These are phyloP conservation scores for Chrosomus eos DNA, from an alignment of 2,797 vertebrate species.

Conservation along the genomic window DNA sequence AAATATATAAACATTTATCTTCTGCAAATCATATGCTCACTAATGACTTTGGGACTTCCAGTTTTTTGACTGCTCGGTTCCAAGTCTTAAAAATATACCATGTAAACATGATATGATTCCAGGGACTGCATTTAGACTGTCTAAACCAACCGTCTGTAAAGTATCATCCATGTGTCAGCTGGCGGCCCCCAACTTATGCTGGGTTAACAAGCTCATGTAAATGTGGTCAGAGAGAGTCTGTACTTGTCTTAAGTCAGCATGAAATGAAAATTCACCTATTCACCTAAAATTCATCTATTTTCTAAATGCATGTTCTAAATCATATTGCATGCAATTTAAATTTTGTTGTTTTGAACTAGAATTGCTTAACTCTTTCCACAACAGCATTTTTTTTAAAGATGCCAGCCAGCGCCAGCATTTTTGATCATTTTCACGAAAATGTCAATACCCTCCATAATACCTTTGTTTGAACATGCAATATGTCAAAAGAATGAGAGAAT, in stretches of 20 bases:
- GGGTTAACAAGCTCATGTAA: neutral
- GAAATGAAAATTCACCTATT: neutral
- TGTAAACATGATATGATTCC: neutral
- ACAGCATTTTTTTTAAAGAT: no score
- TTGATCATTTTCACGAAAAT: neutral
- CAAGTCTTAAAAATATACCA: neutral
- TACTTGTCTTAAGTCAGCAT: neutral
- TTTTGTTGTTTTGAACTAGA: neutral
- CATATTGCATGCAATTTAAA: no score
- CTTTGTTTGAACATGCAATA: no score
- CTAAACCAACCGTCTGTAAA: neutral
- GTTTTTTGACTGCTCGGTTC: neutral
- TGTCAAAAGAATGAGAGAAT: no score
- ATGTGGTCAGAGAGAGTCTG: neutral
- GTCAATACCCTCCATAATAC: no score
- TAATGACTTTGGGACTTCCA: neutral
- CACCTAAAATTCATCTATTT: neutral
- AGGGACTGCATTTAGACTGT: neutral
- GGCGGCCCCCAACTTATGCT: neutral
- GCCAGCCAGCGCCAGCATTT: neutral
- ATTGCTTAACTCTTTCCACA: neutral
- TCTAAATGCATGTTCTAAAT: neutral
- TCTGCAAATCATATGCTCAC: neutral
- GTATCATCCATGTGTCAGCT: conserved; percentile 2
- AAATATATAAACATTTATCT: neutral